Base-by-base conservation (phyloP, 2,113 vertebrate species). In the Pseudorectes ferrugineus region DNA sequence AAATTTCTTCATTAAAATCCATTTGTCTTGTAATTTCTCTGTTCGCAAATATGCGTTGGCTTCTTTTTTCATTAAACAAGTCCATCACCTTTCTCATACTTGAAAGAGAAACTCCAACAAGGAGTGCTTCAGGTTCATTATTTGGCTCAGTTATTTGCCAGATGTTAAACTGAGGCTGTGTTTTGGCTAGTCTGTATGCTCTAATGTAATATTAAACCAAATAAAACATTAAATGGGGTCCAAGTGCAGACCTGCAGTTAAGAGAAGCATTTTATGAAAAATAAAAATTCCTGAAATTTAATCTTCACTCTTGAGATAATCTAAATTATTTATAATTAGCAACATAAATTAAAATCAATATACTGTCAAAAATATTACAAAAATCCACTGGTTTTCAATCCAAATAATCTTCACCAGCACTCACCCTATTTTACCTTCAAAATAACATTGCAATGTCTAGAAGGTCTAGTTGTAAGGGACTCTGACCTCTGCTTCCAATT, bases 1-100 rank as follows among this genome's bases (percentile, higher is more conserved):
- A 96, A 93, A 95, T 79, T 66, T 92, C 79, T 88, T 72, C 54
- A 85, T 91, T 82, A 83, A 87, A 74, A 77, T 62, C 42, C 26
- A 76, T 90, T 82, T 86, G 43, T 63, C 43, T 88, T 73, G 54
- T 88, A 86, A 95, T 91, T 93, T 71, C 52, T 86, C 26, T 85
- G 8, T 62, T 59, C 6, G 0, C 29, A 85, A 59, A 63, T 90
- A 85, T 13, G 38, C 36, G 73, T 43, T 48, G 36, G 11, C 7
- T 8, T 89, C 11, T 40, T 92, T 93, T 89, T 79, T 29, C 36
- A 43, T 68, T 9, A 87, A 75, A 86, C 20, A 66, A 70, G 17
- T 81, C 75, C 46, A 76, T 52, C 42, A 73, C 57, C 71, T 96
- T 71, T 85, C 40, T 25, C 74, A 85, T 88, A 90, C 57, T 89